Evolutionary conservation across 2,113 vertebrate species (phyloP), one percentile per base, ranked within the genome.

Genomic region (Mesembrinibis cayennensis): DNA sequence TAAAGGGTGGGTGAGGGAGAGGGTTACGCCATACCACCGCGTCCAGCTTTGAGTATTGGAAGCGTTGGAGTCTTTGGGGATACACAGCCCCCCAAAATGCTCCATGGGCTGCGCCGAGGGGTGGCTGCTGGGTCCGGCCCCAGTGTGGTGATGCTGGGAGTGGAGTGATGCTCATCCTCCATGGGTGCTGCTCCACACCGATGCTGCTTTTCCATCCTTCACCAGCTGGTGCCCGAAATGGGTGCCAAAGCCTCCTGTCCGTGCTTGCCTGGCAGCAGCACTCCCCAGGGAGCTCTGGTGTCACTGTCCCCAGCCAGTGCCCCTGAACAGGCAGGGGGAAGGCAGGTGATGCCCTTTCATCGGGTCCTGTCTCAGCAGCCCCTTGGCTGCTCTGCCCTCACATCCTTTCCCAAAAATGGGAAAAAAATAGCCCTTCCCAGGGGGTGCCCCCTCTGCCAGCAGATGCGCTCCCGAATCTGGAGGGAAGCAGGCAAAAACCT

Each of bases 1-100:
- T 83, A 87, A 16, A 34, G 11, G 16, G 15, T 0, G 21, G 18
- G 1, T 0, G 7, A 29, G 50, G 36, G 10, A 20, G 1, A 2
- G 40, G 32, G 52, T 56, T 5, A 5, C 8, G 7, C 50, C 0
- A 0, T 0, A 0, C 25, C 45, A 5, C n/a, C 2, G 0, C 1
- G 0, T 13, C 69, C 9, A 0, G 53, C 0, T 29, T 5, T 6
- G 38, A 58, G 11, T 4, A 30, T 6, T 2, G 42, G 63, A 19
- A 32, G 27, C 1, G 53, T 44, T 9, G 40, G 93, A 82, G 29
- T 86, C 89, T 45, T 58, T 1, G 22, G 67, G 86, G 45, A 59
- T 1, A 63, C 1, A 6, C 0, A 2, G 80, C n/a, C 29, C 59
- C 0, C 0, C 11, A 42, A 74, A 73, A 47, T 90, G 70, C 80